Evolutionary conservation across 2,113 vertebrate genomes (phyloP).

Genomic region (Bos taurus): ARS-UCD2.0 NC_037337.1:38246001-38246500

Average conservation of each 20-base stretch:
- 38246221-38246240: too few relatives aligned
- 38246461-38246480: neutral
- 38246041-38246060: constrained; percentile 18
- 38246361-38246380: neutral
- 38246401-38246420: neutral
- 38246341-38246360: neutral
- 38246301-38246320: neutral
- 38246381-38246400: neutral
- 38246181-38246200: too few relatives aligned
- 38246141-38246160: too few relatives aligned
- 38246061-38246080: neutral
- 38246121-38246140: neutral
- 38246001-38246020: neutral
- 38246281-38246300: neutral
- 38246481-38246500: neutral
- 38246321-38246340: neutral
- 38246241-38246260: too few relatives aligned
- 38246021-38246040: neutral
- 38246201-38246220: too few relatives aligned
- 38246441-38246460: neutral
- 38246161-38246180: too few relatives aligned
- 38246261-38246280: too few relatives aligned
- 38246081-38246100: neutral
- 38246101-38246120: neutral
- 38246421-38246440: neutral